Base-by-base conservation (phyloP, 92 coral and sea anemone species). In the Parazoanthus swiftii region DNA sequence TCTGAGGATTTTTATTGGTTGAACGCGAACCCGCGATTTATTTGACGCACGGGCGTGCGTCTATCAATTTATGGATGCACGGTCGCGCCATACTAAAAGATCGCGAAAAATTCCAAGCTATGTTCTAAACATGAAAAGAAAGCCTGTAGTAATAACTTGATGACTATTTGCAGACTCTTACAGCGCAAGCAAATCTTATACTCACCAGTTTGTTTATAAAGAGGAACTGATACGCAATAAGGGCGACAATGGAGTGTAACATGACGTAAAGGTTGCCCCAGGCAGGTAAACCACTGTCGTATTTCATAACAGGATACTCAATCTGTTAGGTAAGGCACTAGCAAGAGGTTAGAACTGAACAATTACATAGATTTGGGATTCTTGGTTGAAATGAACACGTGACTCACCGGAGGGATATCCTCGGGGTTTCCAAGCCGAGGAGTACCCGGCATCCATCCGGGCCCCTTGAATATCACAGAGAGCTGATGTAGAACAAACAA, bases 391-490 rank as follows among this genome's bases (percentile, higher is more conserved):
- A 37, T 39, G 11, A 39, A 38, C 46, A n/a, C 29, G 21, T 9
- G 7, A 2, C 35, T 36, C 86, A 96, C 98, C 95, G 92, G 83
- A 15, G 98, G 98, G 16, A 96, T 79, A 77, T 96, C 98, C 20
- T 90, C 96, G 18, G 95, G 98, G 89, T 96, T 94, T 77, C 98
- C 98, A 77, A 96, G 94, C 38, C 98, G 95, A 72, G 95, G 96
- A 46, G 79, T 86, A 5, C 98, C 98, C 8, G 98, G 98, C 20
- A 91, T 80, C 98, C 98, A 96, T 38, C 98, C 95, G 4, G 98
- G 98, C 6, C 98, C 98, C 88, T 96, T 96, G 68, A 94, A 74
- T 79, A 96, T 50, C 78, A 96, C 98, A 48, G 87, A 93, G 33
- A 96, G 50, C 98, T 96, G 81, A 63, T 63, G 70, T 63, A 18